These are phyloP conservation scores for Tragelaphus scriptus DNA, from an alignment of 2,113 vertebrate genomes.

Conservation along the genomic window DNA sequence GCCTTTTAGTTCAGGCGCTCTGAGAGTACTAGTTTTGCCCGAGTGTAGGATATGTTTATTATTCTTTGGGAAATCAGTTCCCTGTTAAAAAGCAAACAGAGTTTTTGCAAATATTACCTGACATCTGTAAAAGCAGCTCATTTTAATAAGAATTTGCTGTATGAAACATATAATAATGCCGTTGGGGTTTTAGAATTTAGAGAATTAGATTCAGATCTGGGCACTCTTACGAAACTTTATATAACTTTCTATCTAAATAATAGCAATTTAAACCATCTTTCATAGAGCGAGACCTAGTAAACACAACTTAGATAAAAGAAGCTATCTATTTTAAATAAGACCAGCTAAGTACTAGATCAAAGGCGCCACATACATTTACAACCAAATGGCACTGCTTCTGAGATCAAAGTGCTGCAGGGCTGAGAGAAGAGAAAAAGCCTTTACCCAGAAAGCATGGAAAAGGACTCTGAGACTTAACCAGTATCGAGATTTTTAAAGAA, in stretches of 20 bases:
- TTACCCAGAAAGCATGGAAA: slow-evolving; percentile 48
- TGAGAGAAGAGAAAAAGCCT: slow-evolving; percentile 34
- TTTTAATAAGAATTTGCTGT: slow-evolving; percentile 48
- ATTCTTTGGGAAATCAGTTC: slow-evolving; percentile 28
- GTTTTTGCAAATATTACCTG: slow-evolving; percentile 34
- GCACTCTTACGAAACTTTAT: slow-evolving; percentile 55
- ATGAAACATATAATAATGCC: slow-evolving; percentile 15
- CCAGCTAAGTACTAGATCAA: slow-evolving; percentile 76
- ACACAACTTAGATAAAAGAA: slow-evolving; percentile 73
- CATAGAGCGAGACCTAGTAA: slow-evolving; percentile 62
- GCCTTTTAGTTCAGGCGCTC: neutral
- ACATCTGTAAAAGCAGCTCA: slow-evolving; percentile 23
- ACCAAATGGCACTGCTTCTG: slow-evolving; percentile 48
- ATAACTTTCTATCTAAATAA: slow-evolving; percentile 68
- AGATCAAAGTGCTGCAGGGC: slow-evolving; percentile 64
- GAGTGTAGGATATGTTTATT: neutral
- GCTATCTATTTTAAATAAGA: slow-evolving; percentile 74
- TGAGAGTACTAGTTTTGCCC: neutral
- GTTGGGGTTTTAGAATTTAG: slow-evolving; percentile 40
- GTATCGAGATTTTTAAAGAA: slow-evolving; percentile 46
- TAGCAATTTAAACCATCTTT: slow-evolving; percentile 69
- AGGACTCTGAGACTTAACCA: slow-evolving; percentile 35
- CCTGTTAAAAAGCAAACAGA: slow-evolving; percentile 36
- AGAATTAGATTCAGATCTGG: slow-evolving; percentile 55
- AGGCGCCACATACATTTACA: slow-evolving; percentile 66